These are phyloP conservation scores for Zootermopsis nevadensis DNA, from an alignment of 2,888 invertebrate species.

Conservation along the genomic window DNA sequence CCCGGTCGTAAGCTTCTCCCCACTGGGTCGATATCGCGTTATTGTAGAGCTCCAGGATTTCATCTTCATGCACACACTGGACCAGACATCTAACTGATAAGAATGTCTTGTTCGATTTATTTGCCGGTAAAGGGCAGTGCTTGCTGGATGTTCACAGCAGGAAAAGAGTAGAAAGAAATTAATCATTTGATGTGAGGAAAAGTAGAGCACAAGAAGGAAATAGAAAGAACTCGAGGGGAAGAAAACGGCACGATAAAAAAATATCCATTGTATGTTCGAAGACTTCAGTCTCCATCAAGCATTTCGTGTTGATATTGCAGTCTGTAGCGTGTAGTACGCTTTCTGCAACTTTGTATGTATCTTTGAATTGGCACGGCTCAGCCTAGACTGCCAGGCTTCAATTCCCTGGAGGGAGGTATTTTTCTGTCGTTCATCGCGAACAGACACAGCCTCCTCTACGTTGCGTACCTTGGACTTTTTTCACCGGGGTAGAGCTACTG, in stretches of 20 bases:
- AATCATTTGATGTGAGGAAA: constrained; percentile 12
- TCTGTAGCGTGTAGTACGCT: no score
- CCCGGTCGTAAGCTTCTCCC: no score
- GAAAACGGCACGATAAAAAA: neutral
- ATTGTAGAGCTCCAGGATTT: neutral
- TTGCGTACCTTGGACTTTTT: no score
- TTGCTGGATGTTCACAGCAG: neutral
- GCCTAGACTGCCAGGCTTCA: no score
- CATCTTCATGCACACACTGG: constrained; percentile 21
- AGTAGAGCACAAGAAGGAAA: neutral
- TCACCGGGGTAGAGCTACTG: no score
- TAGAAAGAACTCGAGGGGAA: neutral
- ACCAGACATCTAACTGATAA: neutral
- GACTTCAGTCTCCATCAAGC: no score
- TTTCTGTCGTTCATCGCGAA: no score
- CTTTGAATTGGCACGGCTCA: no score
- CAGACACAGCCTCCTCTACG: no score
- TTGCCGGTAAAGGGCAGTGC: neutral
- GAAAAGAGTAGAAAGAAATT: neutral
- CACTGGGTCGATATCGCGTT: neutral
- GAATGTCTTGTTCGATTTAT: neutral
- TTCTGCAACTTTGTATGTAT: no score
- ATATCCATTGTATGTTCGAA: neutral
- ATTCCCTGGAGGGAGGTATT: no score
- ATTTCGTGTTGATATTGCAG: no score